Percentiles rank a stretch among this genome's conserved stretches.
Evolutionary conservation across 2,888 invertebrate genomes (phyloP).

Genomic region (Apamea anceps): DNA sequence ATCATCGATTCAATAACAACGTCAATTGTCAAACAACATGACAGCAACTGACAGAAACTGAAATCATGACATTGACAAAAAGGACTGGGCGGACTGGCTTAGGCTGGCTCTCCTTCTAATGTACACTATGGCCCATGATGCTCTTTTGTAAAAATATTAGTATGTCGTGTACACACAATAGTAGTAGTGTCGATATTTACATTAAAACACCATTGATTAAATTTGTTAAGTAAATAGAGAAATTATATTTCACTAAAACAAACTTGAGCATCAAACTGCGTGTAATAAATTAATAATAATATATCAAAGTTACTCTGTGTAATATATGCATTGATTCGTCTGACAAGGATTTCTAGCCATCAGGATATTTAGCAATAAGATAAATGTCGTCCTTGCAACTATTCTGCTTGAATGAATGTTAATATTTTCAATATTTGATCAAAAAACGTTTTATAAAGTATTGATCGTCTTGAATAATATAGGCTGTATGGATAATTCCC

Average conservation of each 20-base stretch:
- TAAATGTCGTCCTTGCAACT: background rate
- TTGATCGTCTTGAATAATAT: conserved; percentile 5
- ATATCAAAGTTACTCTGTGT: too few species aligned
- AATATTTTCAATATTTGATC: accelerated
- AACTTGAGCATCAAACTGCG: background rate
- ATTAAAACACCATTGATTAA: background rate
- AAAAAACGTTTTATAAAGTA: conserved; percentile 1
- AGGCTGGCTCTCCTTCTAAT: background rate
- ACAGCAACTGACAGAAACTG: too few species aligned
- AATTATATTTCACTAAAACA: background rate
- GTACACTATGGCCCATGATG: background rate
- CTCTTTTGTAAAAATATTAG: background rate
- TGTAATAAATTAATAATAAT: too few species aligned
- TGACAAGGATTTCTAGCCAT: conserved; percentile 2
- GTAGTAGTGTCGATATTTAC: background rate
- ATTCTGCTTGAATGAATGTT: background rate
- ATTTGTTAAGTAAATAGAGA: background rate
- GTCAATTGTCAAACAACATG: conserved; percentile 6
- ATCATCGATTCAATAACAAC: conserved; percentile 26
- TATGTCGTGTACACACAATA: background rate
- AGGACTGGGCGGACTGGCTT: background rate
- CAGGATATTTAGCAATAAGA: background rate
- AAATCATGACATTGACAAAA: background rate
- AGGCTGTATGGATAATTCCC: conserved; percentile 45
- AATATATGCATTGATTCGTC: background rate